Conservation (phyloP, 2,888 invertebrate species). For the Leptinotarsa peninsularis region DNA sequence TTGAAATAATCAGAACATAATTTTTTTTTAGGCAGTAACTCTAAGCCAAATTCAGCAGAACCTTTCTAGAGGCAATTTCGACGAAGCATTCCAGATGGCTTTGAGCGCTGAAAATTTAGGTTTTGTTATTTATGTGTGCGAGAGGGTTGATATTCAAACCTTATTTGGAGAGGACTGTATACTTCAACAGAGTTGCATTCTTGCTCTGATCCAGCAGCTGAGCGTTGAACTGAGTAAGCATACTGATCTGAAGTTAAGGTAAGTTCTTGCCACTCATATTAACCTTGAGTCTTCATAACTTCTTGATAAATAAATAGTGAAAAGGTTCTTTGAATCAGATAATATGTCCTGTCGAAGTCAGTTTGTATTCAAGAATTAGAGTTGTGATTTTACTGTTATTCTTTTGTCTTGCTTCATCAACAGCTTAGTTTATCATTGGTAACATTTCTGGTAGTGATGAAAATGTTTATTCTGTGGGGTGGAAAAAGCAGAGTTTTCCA, state of each 20-base stretch:
- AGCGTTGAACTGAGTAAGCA: slow-evolving; percentile 89
- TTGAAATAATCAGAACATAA: not conserved
- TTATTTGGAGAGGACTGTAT: slow-evolving; percentile 79
- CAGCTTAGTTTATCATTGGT: too few relatives aligned
- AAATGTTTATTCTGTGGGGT: too few relatives aligned
- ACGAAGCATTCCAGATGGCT: slow-evolving; percentile 92
- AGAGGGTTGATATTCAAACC: slow-evolving; percentile 84
- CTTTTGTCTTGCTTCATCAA: too few relatives aligned
- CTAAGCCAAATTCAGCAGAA: slow-evolving; percentile 78
- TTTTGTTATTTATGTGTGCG: slow-evolving; percentile 88
- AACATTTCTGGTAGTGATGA: too few relatives aligned
- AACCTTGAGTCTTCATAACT: not conserved
- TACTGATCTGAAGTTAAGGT: slow-evolving; percentile 86
- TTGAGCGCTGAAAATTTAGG: slow-evolving; percentile 87
- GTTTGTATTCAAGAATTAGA: too few relatives aligned
- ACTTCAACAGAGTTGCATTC: slow-evolving; percentile 87
- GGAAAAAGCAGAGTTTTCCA: too few relatives aligned
- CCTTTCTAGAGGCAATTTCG: slow-evolving; percentile 79
- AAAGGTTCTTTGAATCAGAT: too few relatives aligned
- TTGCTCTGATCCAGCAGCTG: slow-evolving; percentile 94
- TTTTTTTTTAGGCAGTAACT: slow-evolving; percentile 68
- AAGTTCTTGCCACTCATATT: slow-evolving; percentile 56
- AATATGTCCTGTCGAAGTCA: too few relatives aligned
- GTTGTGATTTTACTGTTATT: too few relatives aligned
- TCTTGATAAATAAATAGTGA: too few relatives aligned